These are phyloP conservation scores for Apocheima hispidaria DNA, from an alignment of 2,888 invertebrate genomes.

Conservation along the genomic window DNA sequence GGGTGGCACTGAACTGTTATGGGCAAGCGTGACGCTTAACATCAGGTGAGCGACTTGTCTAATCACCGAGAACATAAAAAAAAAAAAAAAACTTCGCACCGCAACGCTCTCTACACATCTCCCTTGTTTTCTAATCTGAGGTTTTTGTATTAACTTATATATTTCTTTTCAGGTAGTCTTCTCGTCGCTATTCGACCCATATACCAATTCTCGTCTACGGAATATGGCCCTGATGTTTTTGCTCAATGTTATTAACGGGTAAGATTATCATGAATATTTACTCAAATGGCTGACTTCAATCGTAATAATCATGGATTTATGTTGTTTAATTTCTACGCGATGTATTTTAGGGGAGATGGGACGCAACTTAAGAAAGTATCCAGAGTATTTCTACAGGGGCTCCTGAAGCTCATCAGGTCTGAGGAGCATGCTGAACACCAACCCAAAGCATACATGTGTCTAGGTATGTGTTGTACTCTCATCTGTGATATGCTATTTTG, in stretches of 20 bases:
- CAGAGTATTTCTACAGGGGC: slow-evolving; percentile 90
- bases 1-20: too few species aligned
- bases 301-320: not conserved
- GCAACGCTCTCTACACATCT: too few species aligned
- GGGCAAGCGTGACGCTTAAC: too few species aligned
- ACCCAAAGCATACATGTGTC: slow-evolving; percentile 90
- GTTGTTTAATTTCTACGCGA: too few species aligned
- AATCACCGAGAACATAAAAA: too few species aligned
- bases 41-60: too few species aligned
- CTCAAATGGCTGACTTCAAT: not conserved
- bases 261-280: slow-evolving; percentile 65
- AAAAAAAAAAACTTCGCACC: too few species aligned
- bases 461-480: too few species aligned
- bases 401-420: slow-evolving; percentile 89
- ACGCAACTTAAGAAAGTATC: slow-evolving; percentile 88
- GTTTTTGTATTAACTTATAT: not conserved
- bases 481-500: too few species aligned
- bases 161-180: slow-evolving; percentile 89
- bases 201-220: slow-evolving; percentile 93
- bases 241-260: slow-evolving; percentile 93
- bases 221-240: slow-evolving; percentile 93
- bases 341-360: slow-evolving; percentile 84
- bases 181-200: slow-evolving; percentile 93
- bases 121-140: too few species aligned
- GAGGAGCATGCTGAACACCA: slow-evolving; percentile 88